phyloP scores from a whole-genome alignment of 64 coral and sea anemone species.

The Dendronephthya gigantea region DNA sequence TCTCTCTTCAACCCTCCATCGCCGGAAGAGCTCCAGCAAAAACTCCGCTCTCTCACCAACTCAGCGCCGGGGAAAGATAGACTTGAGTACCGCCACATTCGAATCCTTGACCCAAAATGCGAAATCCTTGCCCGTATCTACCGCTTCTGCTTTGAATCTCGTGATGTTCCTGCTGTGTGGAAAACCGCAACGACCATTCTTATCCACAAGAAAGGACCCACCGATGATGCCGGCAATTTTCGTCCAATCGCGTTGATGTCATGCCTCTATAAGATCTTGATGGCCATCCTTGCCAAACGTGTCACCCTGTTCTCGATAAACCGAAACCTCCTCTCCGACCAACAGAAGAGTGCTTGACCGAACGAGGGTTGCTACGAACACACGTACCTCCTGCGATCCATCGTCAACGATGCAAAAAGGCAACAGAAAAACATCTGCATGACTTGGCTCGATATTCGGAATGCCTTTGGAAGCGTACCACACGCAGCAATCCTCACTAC shows the following conservation, averaged over 20 bases:
- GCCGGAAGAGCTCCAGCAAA: not conserved
- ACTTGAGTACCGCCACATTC: not conserved
- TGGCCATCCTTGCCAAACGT: not conserved
- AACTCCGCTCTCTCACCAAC: not conserved
- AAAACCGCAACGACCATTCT: not conserved
- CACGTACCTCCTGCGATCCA: no score
- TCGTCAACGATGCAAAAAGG: no score
- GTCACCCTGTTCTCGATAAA: not conserved
- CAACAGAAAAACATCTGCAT: not conserved
- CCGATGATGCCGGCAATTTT: not conserved
- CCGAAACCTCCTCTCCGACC: not conserved
- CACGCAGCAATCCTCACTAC: not conserved
- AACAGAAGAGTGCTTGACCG: not conserved
- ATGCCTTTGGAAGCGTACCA: not conserved
- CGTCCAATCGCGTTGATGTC: not conserved
- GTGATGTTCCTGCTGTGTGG: no score
- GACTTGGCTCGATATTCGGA: not conserved
- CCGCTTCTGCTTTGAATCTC: not conserved
- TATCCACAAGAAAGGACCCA: slow-evolving; percentile 1
- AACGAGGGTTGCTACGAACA: no score
- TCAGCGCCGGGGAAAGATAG: not conserved
- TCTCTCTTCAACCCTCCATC: not conserved
- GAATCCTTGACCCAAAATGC: not conserved
- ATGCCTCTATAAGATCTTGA: not conserved
- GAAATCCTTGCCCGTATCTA: not conserved